Evolutionary conservation across 2,797 vertebrate species (phyloP), one percentile per base, ranked within the genome.

Genomic region (Sebastes diaconus): DNA sequence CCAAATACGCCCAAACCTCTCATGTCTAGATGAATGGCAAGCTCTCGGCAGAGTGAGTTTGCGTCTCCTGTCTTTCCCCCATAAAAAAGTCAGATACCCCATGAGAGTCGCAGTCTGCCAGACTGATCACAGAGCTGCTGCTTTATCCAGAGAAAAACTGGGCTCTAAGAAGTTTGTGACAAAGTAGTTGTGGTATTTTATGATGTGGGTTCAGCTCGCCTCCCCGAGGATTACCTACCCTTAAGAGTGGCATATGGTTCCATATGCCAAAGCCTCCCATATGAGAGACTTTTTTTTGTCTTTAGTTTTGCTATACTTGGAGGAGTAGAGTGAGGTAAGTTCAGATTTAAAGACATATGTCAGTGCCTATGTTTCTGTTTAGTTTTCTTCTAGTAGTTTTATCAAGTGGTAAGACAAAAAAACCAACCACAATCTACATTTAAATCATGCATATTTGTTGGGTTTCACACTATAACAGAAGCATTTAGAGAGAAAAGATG

Each of bases 121-220:
- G 78, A 54, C 80, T 84, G 67, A 93, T 92, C 90, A 87, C 71
- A 88, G 68, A 78, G 86, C 64, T 30, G 29, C 68, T 64, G 55
- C 84, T 86, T 81, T 72, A 82, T 82, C 75, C 80, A 83, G 55
- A 77, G 79, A 84, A 60, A 88, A 83, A 80, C 79, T 79, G 67
- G 79, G 68, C 72, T 88, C 80, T 86, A 74, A 88, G 87, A 92
- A 86, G 69, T 92, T 90, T 89, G 75, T 84, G 87, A 91, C 84
- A 88, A 50, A 77, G 78, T 87, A 77, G 68, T 84, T 75, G 78
- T 77, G 64, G 80, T 79, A 75, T 86, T 93, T 90, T 88, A 81
- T 92, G 82, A 88, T 81, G 80, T 58, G 65, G 85, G 70, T 84
- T 90, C 84, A 84, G 86, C 29, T 81, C 9, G 0, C 69, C 64